Conservation (phyloP, 2,797 vertebrate genomes). For the Bovichtus variegatus region DNA sequence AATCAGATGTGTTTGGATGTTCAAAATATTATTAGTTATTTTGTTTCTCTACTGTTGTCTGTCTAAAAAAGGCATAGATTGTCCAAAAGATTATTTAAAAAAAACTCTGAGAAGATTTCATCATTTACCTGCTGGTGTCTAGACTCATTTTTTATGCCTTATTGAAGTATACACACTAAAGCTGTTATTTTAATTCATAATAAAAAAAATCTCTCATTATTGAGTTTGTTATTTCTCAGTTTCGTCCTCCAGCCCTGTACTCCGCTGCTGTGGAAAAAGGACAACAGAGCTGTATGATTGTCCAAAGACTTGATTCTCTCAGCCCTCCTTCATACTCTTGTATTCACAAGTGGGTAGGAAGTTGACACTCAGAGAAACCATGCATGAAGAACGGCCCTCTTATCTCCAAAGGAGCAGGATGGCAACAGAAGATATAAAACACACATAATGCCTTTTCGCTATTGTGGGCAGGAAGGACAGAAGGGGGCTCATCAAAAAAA, state of each 20-base stretch:
- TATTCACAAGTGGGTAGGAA: conserved; percentile 43
- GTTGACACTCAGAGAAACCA: conserved; percentile 56
- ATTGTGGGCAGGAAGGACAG: conserved; percentile 26
- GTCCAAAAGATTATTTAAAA: not conserved
- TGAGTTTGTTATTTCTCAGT: not conserved
- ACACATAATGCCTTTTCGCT: conserved; percentile 49
- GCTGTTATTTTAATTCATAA: not conserved
- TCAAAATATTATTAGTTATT: not conserved
- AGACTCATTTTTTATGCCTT: not conserved
- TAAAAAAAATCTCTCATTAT: not conserved
- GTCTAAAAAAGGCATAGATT: not conserved
- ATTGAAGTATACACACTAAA: not conserved
- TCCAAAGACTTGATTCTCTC: conserved; percentile 80
- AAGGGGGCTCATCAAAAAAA: conserved; percentile 39
- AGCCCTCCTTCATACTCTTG: conserved; percentile 53
- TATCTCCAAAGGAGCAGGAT: conserved; percentile 68
- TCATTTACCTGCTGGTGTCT: not conserved
- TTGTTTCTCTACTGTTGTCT: too few relatives aligned
- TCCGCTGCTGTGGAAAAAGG: not conserved
- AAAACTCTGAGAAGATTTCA: not conserved
- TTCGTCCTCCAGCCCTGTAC: not conserved
- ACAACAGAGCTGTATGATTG: conserved; percentile 8
- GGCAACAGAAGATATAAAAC: conserved; percentile 50
- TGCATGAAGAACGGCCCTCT: conserved; percentile 54
- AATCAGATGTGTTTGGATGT: not conserved